A percentile compares a stretch with the other conserved stretches of the same genome.
Conservation (phyloP, 1,140 invertebrate genomes). For the Drosophila nikananu region DNA sequence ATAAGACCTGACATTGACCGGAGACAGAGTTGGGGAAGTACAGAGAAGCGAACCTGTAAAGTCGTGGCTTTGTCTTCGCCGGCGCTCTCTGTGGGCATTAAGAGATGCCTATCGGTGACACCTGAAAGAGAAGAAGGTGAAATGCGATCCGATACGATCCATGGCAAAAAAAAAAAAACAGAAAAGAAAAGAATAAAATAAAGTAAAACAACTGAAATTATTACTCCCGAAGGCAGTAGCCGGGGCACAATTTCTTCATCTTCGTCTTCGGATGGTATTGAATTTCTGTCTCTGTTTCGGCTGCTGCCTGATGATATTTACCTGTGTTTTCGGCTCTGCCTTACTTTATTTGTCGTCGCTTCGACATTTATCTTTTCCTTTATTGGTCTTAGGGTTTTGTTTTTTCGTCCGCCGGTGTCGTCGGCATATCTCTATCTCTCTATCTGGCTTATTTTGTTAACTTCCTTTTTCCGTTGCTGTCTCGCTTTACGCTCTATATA, state of each 20-base stretch:
- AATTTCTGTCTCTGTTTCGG: conserved; percentile 39
- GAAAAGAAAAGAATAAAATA: conserved; percentile 18
- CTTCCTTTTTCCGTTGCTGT: conserved; percentile 75
- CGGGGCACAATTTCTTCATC: conserved; percentile 50
- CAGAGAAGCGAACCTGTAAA: conserved; percentile 52
- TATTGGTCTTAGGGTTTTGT: conserved; percentile 71
- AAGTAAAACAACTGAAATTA: conserved; percentile 64
- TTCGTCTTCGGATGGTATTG: conserved; percentile 36
- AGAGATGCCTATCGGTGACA: conserved; percentile 84
- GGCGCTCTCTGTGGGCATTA: conserved; percentile 70
- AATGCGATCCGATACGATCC: conserved; percentile 83
- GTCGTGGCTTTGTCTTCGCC: conserved; percentile 70
- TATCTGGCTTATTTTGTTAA: conserved; percentile 84
- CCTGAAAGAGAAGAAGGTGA: conserved; percentile 84
- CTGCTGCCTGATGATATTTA: conserved; percentile 44
- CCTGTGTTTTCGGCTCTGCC: conserved; percentile 31
- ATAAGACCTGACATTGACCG: conserved; percentile 38
- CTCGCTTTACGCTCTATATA: conserved; percentile 74
- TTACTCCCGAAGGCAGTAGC: conserved; percentile 61
- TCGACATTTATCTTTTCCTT: conserved; percentile 80
- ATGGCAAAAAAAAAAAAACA: conserved; percentile 43
- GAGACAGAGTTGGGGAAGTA: conserved; percentile 32
- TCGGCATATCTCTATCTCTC: conserved; percentile 73
- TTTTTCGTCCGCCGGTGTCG: conserved; percentile 22
- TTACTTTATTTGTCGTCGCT: conserved; percentile 46